These are phyloP conservation scores for Platyscapa corneri DNA, from an alignment of 1,140 invertebrate species.

Conservation along the genomic window DNA sequence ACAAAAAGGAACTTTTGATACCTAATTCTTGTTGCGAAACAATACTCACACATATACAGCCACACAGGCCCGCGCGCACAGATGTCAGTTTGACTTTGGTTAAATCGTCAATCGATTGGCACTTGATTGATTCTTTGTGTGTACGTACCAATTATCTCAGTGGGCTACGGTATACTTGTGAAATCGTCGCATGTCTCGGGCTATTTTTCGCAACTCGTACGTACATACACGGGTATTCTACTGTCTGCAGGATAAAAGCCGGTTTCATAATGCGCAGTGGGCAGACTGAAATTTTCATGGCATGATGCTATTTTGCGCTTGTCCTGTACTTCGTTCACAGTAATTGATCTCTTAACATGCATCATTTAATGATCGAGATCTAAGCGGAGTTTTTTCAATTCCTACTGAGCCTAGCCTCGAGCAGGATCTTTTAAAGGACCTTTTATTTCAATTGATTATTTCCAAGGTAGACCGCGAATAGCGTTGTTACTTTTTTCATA, in stretches of 20 bases:
- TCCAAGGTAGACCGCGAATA: neutral
- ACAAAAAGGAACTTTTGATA: neutral
- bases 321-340: neutral
- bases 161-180: neutral
- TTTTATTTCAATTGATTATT: neutral
- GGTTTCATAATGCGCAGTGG: neutral
- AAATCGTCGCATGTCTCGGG: neutral
- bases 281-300: neutral
- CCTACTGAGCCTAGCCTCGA: neutral
- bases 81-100: neutral
- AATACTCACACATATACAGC: too few species aligned
- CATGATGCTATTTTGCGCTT: neutral
- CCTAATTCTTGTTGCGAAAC: neutral
- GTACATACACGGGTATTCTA: neutral
- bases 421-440: neutral
- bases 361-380: neutral
- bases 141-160: neutral
- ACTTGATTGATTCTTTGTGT: neutral
- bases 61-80: too few species aligned
- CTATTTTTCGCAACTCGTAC: neutral
- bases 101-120: neutral
- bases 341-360: slow-evolving; percentile 14
- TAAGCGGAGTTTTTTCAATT: neutral
- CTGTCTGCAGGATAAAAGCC: neutral
- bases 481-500: neutral